phyloP scores from a whole-genome alignment of 1,140 invertebrate genomes.

The Phenacoccus solenopsis region DNA sequence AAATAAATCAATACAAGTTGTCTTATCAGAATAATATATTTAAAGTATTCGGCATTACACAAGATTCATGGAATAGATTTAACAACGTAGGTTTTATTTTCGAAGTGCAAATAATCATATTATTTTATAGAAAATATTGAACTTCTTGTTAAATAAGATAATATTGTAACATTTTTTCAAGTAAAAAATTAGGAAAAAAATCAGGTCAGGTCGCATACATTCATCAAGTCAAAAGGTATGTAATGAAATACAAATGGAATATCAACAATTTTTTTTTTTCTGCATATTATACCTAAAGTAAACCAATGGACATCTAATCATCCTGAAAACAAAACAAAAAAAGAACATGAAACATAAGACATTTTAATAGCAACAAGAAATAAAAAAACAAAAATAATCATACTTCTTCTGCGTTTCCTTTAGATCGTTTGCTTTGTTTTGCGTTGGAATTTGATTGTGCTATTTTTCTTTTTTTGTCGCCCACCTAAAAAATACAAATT shows the following conservation, averaged over 20 bases:
- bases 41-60: background rate
- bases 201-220: background rate
- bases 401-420: slow-evolving; percentile 21
- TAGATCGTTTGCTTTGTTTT: slow-evolving; percentile 24
- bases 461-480: slow-evolving; percentile 29
- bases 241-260: background rate
- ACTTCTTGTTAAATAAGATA: background rate
- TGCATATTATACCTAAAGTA: background rate
- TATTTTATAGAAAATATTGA: background rate
- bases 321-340: slow-evolving; percentile 8
- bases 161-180: background rate
- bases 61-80: background rate
- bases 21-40: background rate
- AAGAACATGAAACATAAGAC: background rate
- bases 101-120: background rate
- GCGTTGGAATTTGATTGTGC: slow-evolving; percentile 27
- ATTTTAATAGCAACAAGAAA: background rate
- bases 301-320: background rate
- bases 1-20: background rate
- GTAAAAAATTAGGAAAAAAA: background rate
- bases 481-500: slow-evolving; percentile 25
- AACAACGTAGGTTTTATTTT: background rate
- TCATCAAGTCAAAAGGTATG: background rate
- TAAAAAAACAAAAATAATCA: background rate
- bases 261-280: background rate